A percentile compares a stretch with the other conserved stretches of the same genome.
These are phyloP conservation scores for Holcopasites calliopsidis DNA, from an alignment of 1,140 invertebrate genomes.

Conservation along the genomic window DNA sequence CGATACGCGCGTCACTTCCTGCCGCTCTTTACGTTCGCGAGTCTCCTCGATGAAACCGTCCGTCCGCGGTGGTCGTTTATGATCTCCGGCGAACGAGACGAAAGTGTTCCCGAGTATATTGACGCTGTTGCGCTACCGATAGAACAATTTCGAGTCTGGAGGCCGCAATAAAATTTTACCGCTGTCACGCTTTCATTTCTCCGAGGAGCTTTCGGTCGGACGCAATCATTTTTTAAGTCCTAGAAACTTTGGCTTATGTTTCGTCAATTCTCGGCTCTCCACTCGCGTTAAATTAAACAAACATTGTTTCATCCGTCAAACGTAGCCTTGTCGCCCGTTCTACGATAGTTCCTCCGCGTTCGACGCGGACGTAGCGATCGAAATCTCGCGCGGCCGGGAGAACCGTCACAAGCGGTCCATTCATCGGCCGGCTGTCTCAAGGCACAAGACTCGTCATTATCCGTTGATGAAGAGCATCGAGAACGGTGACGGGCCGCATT, in stretches of 20 bases:
- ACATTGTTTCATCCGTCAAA: no score
- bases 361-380: not conserved
- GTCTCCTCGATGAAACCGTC: not conserved
- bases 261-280: no score
- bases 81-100: not conserved
- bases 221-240: no score
- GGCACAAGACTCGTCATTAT: slow-evolving; percentile 72
- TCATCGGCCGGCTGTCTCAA: slow-evolving; percentile 61
- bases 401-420: slow-evolving; percentile 61
- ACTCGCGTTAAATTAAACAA: no score
- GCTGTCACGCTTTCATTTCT: no score
- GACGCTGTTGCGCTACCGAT: not conserved
- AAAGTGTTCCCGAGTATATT: not conserved
- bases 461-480: slow-evolving; percentile 70
- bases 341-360: not conserved
- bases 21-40: no score
- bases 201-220: no score
- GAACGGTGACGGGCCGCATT: slow-evolving; percentile 62
- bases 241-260: no score
- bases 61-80: not conserved
- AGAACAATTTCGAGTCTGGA: no score
- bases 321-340: no score
- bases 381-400: slow-evolving; percentile 20
- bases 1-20: not conserved
- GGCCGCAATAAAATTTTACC: no score